Evolutionary conservation across 1,140 invertebrate species (phyloP).

Genomic region (Centruroides sculpturatus): DNA sequence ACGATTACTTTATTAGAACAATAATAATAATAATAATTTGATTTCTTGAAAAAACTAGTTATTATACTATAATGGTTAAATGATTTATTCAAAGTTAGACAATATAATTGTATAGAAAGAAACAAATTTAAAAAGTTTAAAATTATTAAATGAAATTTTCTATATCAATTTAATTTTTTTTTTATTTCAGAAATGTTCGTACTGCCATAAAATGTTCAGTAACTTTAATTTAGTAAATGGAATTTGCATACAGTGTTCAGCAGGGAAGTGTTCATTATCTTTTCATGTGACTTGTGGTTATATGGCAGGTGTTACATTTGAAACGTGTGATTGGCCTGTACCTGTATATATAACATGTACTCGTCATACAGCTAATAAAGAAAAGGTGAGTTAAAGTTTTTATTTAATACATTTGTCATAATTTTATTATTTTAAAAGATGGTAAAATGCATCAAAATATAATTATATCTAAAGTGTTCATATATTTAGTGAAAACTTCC

Average conservation of each 20-base stretch:
- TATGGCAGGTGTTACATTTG: slow-evolving; percentile 31
- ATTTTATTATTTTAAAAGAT: background rate
- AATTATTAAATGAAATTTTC: background rate
- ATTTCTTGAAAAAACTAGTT: too few relatives aligned
- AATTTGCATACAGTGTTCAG: slow-evolving; percentile 33
- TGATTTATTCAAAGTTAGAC: too few relatives aligned
- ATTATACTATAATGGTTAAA: too few relatives aligned
- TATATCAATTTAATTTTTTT: background rate
- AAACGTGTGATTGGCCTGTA: slow-evolving; percentile 30
- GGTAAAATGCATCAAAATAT: too few relatives aligned
- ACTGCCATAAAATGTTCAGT: slow-evolving; percentile 15
- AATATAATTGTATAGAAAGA: too few relatives aligned
- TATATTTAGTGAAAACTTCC: too few relatives aligned
- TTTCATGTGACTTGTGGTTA: slow-evolving; percentile 39
- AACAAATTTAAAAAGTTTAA: background rate
- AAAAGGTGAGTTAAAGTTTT: background rate
- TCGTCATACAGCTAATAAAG: slow-evolving; percentile 3
- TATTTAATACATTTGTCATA: background rate
- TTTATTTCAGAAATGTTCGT: slow-evolving; percentile 14
- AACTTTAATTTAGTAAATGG: slow-evolving; percentile 10
- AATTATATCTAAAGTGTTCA: too few relatives aligned
- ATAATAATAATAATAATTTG: too few relatives aligned
- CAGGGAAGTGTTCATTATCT: slow-evolving; percentile 28
- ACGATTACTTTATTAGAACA: too few relatives aligned
- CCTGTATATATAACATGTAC: slow-evolving; percentile 38